Conservation (phyloP, 2,113 vertebrate species). For the Scalopus aquaticus region DNA sequence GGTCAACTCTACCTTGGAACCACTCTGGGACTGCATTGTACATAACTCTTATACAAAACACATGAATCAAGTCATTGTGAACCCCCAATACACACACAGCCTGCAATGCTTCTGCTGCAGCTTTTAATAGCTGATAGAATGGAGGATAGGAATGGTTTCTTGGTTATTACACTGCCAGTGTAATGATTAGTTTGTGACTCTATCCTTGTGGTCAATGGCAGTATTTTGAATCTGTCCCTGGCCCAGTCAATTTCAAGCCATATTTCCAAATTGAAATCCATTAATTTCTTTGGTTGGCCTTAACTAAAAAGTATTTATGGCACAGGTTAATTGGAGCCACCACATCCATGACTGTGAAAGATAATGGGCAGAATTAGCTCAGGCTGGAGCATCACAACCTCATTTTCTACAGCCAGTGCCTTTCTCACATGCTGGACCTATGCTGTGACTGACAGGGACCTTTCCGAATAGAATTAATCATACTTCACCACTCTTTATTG, state of each 20-base stretch:
- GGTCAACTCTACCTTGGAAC: slow-evolving; percentile 8
- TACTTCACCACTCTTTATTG: background rate
- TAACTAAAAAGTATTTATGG: slow-evolving; percentile 73
- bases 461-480: slow-evolving; percentile 14
- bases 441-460: background rate
- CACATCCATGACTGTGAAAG: slow-evolving; percentile 52
- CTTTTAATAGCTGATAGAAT: background rate
- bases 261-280: slow-evolving; percentile 75
- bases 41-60: slow-evolving; percentile 26
- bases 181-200: slow-evolving; percentile 71
- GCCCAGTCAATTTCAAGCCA: slow-evolving; percentile 66
- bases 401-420: slow-evolving; percentile 29
- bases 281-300: slow-evolving; percentile 72
- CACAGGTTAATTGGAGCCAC: slow-evolving; percentile 76
- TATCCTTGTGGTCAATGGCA: slow-evolving; percentile 60
- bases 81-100: background rate
- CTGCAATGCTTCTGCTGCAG: background rate
- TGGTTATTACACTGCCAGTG: slow-evolving; percentile 42
- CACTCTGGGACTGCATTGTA: background rate
- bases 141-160: slow-evolving; percentile 11
- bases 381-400: slow-evolving; percentile 17
- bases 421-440: background rate
- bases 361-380: slow-evolving; percentile 61
- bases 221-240: slow-evolving; percentile 59
- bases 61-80: background rate